A percentile compares a stretch with the other conserved stretches of the same genome.
phyloP scores from a whole-genome alignment of 2,888 invertebrate genomes.

The Lysandra bellargus region DNA sequence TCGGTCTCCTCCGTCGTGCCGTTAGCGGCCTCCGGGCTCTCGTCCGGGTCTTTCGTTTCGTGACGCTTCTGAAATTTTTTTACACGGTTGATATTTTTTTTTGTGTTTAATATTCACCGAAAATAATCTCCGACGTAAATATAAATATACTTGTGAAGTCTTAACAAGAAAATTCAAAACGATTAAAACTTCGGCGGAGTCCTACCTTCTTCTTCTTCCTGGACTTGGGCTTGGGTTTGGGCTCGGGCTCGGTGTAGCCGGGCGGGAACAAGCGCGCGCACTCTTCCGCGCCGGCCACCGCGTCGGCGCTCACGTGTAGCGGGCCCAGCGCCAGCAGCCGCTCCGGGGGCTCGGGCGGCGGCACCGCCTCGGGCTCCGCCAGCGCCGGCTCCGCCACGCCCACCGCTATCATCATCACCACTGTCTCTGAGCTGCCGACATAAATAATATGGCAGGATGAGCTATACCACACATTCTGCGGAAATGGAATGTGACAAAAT shows the following conservation, averaged over 20 bases:
- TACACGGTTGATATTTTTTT: not conserved
- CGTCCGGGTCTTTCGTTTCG: conserved; percentile 59
- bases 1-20: conserved; percentile 51
- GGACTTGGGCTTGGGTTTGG: conserved; percentile 63
- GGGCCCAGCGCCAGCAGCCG: conserved; percentile 84
- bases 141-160: no score
- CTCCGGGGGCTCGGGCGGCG: conserved; percentile 83
- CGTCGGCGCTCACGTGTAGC: conserved; percentile 84
- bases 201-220: conserved; percentile 79
- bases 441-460: not conserved
- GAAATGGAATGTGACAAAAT: not conserved
- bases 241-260: conserved; percentile 80
- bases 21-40: conserved; percentile 47
- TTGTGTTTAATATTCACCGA: no score
- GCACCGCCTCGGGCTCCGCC: conserved; percentile 81
- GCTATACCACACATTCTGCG: not conserved
- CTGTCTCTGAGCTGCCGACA: conserved; percentile 81
- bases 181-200: not conserved
- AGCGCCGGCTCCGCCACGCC: conserved; percentile 83
- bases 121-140: no score
- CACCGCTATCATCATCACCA: conserved; percentile 84
- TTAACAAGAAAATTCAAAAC: not conserved
- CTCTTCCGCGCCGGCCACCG: conserved; percentile 82
- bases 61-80: conserved; percentile 59
- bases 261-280: conserved; percentile 85